Evolutionary conservation across 2,888 invertebrate genomes (phyloP).

Genomic region (Folsomia candida): DNA sequence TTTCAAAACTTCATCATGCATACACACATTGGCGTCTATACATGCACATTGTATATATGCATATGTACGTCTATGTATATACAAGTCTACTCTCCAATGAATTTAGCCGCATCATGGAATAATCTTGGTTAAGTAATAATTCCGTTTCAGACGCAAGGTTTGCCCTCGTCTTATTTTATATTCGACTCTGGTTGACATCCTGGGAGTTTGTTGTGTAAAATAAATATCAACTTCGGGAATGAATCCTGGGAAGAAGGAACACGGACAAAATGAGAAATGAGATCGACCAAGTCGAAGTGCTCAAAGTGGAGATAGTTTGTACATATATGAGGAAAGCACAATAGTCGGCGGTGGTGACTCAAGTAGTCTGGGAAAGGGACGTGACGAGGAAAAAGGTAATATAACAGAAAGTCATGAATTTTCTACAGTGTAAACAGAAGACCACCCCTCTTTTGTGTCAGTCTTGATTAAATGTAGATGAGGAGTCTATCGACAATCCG

Average conservation of each 20-base stretch:
- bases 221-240: background rate
- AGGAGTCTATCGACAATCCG: constrained; percentile 46
- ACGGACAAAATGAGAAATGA: background rate
- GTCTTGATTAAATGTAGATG: constrained; percentile 51
- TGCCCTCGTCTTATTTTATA: background rate
- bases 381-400: background rate
- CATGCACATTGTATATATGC: too few species aligned
- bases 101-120: too few species aligned
- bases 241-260: too few species aligned
- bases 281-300: background rate
- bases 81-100: too few species aligned
- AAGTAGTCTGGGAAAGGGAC: background rate
- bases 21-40: too few species aligned
- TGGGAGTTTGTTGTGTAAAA: background rate
- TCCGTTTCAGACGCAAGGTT: too few species aligned
- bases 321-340: background rate
- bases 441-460: constrained; percentile 52
- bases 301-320: background rate
- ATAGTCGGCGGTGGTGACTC: background rate
- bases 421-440: constrained; percentile 51
- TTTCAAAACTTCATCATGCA: too few species aligned
- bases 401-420: constrained; percentile 49
- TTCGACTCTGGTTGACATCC: background rate
- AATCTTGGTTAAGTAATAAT: too few species aligned
- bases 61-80: too few species aligned